Percentiles rank a stretch among this genome's conserved stretches.
Conservation (phyloP, 2,888 invertebrate genomes). For the Temnothorax ravouxi region DNA sequence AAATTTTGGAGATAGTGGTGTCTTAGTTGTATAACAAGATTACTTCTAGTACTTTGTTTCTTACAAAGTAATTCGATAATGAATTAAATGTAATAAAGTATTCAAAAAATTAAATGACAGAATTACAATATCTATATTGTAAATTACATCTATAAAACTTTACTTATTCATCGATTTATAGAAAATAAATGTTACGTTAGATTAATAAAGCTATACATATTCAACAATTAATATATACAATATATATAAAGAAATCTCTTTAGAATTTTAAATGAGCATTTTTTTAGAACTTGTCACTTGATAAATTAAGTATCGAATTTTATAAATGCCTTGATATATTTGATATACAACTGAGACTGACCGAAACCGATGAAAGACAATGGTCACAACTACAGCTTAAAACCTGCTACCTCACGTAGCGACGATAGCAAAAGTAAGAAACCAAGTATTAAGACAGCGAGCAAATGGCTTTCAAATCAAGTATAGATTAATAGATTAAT, state of each 20-base stretch:
- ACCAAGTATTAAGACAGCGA: constrained; percentile 46
- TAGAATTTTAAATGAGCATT: neutral
- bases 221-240: neutral
- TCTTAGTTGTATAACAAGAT: constrained; percentile 41
- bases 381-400: constrained; percentile 39
- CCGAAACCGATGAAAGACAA: constrained; percentile 28
- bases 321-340: constrained; percentile 12
- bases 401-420: constrained; percentile 38
- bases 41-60: neutral
- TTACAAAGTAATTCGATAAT: constrained; percentile 13
- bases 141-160: constrained; percentile 8
- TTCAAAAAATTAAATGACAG: neutral
- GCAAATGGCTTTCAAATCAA: constrained; percentile 26
- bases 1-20: neutral
- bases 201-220: neutral
- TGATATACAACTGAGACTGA: constrained; percentile 28
- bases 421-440: constrained; percentile 50
- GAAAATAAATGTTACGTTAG: neutral
- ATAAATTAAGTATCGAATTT: neutral
- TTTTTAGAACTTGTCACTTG: neutral
- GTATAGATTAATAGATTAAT: constrained; percentile 60
- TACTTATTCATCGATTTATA: neutral
- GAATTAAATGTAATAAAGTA: constrained; percentile 6
- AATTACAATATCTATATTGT: constrained; percentile 6
- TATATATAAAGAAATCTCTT: constrained; percentile 10